A percentile compares a stretch with the other conserved stretches of the same genome.
These are phyloP conservation scores for Ctenicera cuprea DNA, from an alignment of 2,888 invertebrate genomes.

Conservation along the genomic window DNA sequence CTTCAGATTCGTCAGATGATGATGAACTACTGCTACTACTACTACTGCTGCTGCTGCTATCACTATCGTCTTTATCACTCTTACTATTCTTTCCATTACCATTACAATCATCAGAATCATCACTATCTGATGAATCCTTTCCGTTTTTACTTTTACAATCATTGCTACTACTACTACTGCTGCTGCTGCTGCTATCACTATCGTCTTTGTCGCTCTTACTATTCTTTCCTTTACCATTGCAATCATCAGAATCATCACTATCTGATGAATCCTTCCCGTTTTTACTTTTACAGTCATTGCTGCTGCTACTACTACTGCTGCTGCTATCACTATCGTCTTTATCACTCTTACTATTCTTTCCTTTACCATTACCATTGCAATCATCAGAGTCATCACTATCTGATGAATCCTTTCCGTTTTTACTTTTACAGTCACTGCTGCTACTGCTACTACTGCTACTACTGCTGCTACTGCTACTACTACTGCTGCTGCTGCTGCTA, in stretches of 20 bases:
- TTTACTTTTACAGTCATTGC: constrained; percentile 32
- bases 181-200: too few relatives aligned
- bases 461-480: too few relatives aligned
- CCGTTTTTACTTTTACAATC: constrained; percentile 43
- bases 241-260: constrained; percentile 42
- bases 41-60: constrained; percentile 30
- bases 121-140: constrained; percentile 47
- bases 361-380: constrained; percentile 27
- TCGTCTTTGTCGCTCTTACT: constrained; percentile 28
- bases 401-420: constrained; percentile 47
- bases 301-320: constrained; percentile 26
- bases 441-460: too few relatives aligned
- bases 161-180: constrained; percentile 24
- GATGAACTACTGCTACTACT: neutral
- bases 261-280: constrained; percentile 48
- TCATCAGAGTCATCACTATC: constrained; percentile 46
- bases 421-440: constrained; percentile 36
- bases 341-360: constrained; percentile 35
- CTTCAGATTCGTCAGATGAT: constrained; percentile 43
- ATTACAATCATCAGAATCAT: constrained; percentile 38
- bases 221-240: constrained; percentile 33
- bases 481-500: too few relatives aligned
- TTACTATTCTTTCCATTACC: constrained; percentile 40
- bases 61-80: constrained; percentile 10
- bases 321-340: constrained; percentile 15